Evolutionary conservation across 2,113 vertebrate species (phyloP).

Genomic region (Athene cunicularia): DNA sequence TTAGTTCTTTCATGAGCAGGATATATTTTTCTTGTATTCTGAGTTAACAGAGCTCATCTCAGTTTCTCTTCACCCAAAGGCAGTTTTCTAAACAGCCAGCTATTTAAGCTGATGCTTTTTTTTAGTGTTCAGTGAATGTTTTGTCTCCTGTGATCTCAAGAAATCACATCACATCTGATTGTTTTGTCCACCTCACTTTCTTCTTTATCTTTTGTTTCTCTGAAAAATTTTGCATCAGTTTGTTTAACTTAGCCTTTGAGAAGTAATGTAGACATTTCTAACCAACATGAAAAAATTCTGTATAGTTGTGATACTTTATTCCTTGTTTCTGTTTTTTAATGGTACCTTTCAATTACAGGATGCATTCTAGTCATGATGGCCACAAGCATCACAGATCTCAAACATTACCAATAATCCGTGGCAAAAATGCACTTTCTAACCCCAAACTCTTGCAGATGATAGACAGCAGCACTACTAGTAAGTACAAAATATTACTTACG

Average conservation of each 20-base stretch:
- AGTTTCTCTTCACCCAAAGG: not conserved
- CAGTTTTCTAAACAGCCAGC: not conserved
- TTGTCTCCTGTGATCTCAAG: not conserved
- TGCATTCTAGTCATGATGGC: constrained; percentile 87
- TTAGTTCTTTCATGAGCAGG: not conserved
- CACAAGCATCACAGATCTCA: constrained; percentile 94
- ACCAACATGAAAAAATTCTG: not conserved
- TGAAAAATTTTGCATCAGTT: not conserved
- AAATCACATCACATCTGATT: not conserved
- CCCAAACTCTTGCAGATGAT: constrained; percentile 96
- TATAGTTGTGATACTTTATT: not conserved
- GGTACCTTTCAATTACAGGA: constrained; percentile 77
- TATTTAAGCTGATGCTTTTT: not conserved
- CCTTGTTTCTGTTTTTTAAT: not conserved
- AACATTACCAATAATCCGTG: constrained; percentile 94
- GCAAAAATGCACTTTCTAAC: constrained; percentile 94
- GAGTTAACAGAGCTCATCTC: not conserved
- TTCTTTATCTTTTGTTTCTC: not conserved
- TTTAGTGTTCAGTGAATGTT: not conserved
- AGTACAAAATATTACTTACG: constrained; percentile 43
- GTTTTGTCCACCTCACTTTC: not conserved
- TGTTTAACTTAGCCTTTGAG: not conserved
- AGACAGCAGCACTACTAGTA: constrained; percentile 83
- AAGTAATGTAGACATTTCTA: not conserved
- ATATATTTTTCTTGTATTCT: not conserved